Percentiles rank a stretch among this genome's conserved stretches.
Conservation (phyloP, 2,797 vertebrate genomes). For the Peromyscus aztecus region DNA sequence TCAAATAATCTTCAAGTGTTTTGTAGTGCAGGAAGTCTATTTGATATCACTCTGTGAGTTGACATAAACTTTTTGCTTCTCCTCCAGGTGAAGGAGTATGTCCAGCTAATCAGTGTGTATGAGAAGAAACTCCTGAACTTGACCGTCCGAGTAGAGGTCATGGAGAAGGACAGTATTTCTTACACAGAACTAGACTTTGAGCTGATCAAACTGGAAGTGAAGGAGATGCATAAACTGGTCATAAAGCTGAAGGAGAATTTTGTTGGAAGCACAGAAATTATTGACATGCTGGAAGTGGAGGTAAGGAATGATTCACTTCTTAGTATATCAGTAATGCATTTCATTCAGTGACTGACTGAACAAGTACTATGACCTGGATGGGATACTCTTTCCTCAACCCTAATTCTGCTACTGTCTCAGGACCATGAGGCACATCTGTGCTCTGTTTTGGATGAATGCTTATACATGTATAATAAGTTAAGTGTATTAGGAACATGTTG, state of each 20-base stretch:
- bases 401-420: not conserved
- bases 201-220: constrained; percentile 91
- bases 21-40: not conserved
- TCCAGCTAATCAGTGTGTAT: constrained; percentile 87
- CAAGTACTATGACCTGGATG: not conserved
- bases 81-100: constrained; percentile 89
- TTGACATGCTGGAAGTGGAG: constrained; percentile 91
- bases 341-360: not conserved
- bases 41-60: not conserved
- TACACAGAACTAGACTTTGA: constrained; percentile 94
- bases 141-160: constrained; percentile 86
- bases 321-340: not conserved
- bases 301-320: constrained; percentile 81
- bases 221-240: constrained; percentile 90
- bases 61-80: not conserved
- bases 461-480: not conserved
- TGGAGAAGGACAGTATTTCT: constrained; percentile 88
- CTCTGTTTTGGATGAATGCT: not conserved
- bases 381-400: not conserved
- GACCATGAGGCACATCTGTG: rapidly evolving
- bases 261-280: constrained; percentile 83
- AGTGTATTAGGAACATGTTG: not conserved
- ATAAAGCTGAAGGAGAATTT: constrained; percentile 88
- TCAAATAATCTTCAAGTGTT: not conserved
- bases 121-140: constrained; percentile 90